Evolutionary conservation across 2,888 invertebrate genomes (phyloP), one percentile per base, ranked within the genome.

Genomic region (Rhagonycha fulva): DNA sequence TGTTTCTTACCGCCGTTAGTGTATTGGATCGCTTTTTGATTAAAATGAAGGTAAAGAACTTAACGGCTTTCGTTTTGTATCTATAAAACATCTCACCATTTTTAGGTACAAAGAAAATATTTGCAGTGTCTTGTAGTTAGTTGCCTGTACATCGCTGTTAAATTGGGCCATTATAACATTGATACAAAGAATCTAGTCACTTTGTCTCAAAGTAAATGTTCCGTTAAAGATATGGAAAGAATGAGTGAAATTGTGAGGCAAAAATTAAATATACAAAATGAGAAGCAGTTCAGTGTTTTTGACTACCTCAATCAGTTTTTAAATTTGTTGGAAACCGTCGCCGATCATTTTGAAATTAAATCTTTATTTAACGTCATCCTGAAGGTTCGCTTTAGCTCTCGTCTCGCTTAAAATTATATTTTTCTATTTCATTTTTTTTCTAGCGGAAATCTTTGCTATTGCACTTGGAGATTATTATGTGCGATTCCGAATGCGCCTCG

Each of bases 121-220:
- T 92, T 97, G 88, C 94, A 94, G 7, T 96, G 96, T 88, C 94
- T 97, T 87, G 94, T 95, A 14, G 93, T 96, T 47, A 93, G 96
- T 78, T 95, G 96, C 82, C 94, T 96, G 89, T 93, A 95, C 88
- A 91, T 96, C 84, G 96, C 96, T 76, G 93, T 95, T 82, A 90
- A 91, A 85, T 91, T 93, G 75, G 89, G 92, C 76, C 90, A 91
- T 78, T 88, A 91, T 80, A 88, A 92, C 72, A 89, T 91, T 79
- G 90, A 91, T 84, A 89, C 92, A 71, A 92, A 92, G 80, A 94
- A 94, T 85, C 88, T 95, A 76, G 93, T 94, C 88, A 87, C 88
- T 82, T 87, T 90, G 83, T 89, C 90, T 0, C 92, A 95, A 87
- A 95, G 95, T 84, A 94, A 94, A 84, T 96, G 96, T 89, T 95